Evolutionary conservation across 2,113 vertebrate species (phyloP), one percentile per base, ranked within the genome.

Genomic region (Falcunculus frontatus): DNA sequence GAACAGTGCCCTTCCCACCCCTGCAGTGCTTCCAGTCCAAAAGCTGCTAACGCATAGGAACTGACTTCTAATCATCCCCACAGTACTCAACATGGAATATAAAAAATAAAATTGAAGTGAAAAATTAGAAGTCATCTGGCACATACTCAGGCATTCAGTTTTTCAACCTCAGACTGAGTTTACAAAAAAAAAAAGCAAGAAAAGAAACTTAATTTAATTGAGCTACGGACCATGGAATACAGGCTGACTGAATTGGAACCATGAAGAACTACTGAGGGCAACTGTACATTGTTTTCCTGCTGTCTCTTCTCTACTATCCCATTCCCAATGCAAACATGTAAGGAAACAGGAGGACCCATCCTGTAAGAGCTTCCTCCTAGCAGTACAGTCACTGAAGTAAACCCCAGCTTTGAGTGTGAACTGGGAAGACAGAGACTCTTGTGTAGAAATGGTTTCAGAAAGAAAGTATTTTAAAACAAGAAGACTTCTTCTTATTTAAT

Each of bases 401-500:
- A 29, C 5, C 0, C 2, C 42, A 56, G 56, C 55, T 74, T 76
- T 84, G 75, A 47, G 41, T 15, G 10, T 4, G 16, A 73, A n/a
- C 62, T 77, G 63, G 26, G n/a, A 68, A 76, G 23, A 81, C 20
- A 52, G 26, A 11, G 52, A 67, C n/a, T 20, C 52, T 73, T 22
- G 8, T 30, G n/a, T 13, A 93, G 49, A 76, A 95, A 79, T 15
- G 7, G 22, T 47, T 92, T 78, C 26, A 79, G 53, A 55, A 81
- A 63, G 32, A 44, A 76, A 29, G 10, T 44, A 65, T 50, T 93
- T 89, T 82, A 82, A 89, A 94, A 12, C 39, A 83, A 55, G 22
- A 86, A 22, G 30, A 55, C 50, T 92, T 90, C 10, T 82, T 62
- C 68, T 87, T 44, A 84, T 89, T 95, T 89, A 82, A 96, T 82